Evolutionary conservation across 2,113 vertebrate genomes (phyloP).

Genomic region (Hyaena hyaena): DNA sequence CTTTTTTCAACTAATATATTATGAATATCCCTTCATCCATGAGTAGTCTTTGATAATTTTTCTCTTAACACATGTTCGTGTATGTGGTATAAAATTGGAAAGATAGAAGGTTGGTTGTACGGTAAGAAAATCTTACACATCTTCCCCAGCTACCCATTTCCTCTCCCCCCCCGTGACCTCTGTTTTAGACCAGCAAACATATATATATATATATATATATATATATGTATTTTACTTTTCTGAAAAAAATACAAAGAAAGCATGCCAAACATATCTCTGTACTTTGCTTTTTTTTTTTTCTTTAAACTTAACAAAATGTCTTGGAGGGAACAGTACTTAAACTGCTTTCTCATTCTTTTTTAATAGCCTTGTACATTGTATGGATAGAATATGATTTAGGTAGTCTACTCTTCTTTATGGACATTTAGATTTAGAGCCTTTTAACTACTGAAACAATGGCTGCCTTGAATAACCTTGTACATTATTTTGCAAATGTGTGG

Average conservation of each 20-base stretch:
- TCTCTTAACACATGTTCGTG: background rate
- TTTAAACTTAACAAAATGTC: background rate
- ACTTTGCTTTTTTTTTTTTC: background rate
- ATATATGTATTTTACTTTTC: background rate
- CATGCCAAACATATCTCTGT: background rate
- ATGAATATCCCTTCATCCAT: background rate
- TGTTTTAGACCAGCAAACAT: background rate
- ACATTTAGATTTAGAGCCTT: background rate
- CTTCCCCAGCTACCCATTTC: background rate
- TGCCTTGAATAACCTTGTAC: background rate
- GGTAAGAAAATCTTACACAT: background rate
- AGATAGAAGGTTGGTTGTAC: background rate
- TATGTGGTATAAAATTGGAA: conserved; percentile 19
- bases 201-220: background rate
- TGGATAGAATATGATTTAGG: background rate
- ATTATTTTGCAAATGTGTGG: background rate
- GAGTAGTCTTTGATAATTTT: background rate
- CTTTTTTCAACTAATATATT: background rate
- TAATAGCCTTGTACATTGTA: background rate
- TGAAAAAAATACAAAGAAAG: background rate
- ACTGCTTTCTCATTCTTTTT: background rate
- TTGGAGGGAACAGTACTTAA: background rate
- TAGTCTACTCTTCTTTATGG: background rate
- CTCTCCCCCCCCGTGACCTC: background rate
- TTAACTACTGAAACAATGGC: background rate